Evolutionary conservation across 2,888 invertebrate species (phyloP).

Genomic region (Cotesia congregata): DNA sequence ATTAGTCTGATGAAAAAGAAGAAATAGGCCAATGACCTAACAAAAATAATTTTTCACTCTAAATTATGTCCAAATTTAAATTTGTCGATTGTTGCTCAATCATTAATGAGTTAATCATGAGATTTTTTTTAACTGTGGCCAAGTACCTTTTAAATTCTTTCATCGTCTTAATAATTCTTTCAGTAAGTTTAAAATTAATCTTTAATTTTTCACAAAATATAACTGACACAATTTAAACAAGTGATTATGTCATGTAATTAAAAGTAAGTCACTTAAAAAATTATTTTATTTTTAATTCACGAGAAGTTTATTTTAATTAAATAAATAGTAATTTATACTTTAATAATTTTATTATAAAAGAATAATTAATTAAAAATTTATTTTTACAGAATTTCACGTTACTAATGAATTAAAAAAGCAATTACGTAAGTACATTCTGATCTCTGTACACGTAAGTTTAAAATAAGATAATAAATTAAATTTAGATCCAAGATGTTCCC

Average conservation of each 20-base stretch:
- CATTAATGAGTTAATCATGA: not conserved
- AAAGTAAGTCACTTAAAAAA: not conserved
- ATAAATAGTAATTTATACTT: no score
- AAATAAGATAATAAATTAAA: not conserved
- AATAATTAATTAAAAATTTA: not conserved
- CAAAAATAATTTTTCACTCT: not conserved
- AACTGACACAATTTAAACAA: not conserved
- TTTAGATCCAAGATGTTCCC: not conserved
- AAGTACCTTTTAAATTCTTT: not conserved
- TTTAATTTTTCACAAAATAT: not conserved
- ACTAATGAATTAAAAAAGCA: not conserved
- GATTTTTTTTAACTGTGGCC: not conserved
- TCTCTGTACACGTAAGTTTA: not conserved
- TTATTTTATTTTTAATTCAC: not conserved
- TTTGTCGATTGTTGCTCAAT: not conserved
- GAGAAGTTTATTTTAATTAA: not conserved
- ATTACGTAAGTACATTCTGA: not conserved
- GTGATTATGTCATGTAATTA: not conserved
- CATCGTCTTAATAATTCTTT: not conserved
- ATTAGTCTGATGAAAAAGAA: no score
- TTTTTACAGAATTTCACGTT: not conserved
- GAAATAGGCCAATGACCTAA: no score
- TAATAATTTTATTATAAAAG: not conserved
- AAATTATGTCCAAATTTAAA: not conserved
- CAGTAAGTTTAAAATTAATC: not conserved